Conservation (phyloP, 2,113 vertebrate genomes). For the Boleophthalmus pectinirostris region DNA sequence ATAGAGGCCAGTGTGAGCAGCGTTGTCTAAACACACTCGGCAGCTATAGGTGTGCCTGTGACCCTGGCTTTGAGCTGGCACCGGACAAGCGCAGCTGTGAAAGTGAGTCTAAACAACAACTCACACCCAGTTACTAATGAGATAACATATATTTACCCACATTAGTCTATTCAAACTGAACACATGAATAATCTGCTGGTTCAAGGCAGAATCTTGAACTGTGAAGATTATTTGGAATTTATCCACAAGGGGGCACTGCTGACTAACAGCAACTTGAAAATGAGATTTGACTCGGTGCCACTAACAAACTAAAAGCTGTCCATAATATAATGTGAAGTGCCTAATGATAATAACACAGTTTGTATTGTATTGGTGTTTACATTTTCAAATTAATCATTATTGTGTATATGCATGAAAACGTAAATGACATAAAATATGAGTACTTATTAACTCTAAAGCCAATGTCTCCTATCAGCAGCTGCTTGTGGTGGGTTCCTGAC, state of each 20-base stretch:
- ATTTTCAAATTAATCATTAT: neutral
- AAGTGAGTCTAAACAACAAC: constrained; percentile 78
- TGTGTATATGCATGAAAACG: neutral
- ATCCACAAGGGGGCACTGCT: constrained; percentile 5
- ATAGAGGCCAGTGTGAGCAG: constrained; percentile 96
- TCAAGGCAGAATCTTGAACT: too few relatives aligned
- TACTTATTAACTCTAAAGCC: constrained; percentile 8
- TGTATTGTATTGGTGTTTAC: neutral
- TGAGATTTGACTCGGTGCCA: too few relatives aligned
- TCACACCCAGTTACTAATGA: constrained; percentile 19
- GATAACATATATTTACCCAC: neutral
- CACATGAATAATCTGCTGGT: too few relatives aligned
- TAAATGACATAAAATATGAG: neutral
- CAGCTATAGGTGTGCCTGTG: constrained; percentile 96
- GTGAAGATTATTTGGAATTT: neutral
- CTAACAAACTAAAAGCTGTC: too few relatives aligned
- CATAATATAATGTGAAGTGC: too few relatives aligned
- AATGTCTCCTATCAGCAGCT: constrained; percentile 70
- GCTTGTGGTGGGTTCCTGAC: constrained; percentile 97
- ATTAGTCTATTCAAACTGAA: neutral
- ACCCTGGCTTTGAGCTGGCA: constrained; percentile 94
- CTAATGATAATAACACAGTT: neutral
- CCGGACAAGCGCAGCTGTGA: constrained; percentile 93
- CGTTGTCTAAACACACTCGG: constrained; percentile 96
- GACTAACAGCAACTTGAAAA: neutral